Conservation (phyloP, 2,113 vertebrate genomes). For the Odontesthes bonariensis region DNA sequence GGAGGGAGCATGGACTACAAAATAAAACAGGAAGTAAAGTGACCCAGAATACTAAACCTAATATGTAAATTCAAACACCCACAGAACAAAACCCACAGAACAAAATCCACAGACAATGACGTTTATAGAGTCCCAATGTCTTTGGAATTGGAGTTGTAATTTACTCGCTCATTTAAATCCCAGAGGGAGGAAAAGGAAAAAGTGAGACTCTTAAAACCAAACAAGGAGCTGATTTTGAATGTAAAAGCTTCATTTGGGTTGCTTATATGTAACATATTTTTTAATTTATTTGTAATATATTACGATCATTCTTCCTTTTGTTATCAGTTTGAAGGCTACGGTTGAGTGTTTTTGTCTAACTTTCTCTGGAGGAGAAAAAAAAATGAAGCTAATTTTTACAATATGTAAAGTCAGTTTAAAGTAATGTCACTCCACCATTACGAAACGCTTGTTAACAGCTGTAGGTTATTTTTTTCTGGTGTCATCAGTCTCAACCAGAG, state of each 20-base stretch:
- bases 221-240: slow-evolving; percentile 60
- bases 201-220: slow-evolving; percentile 43
- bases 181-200: slow-evolving; percentile 13
- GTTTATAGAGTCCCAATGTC: no score
- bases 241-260: slow-evolving; percentile 45
- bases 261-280: slow-evolving; percentile 61
- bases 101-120: no score
- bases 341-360: slow-evolving; percentile 14
- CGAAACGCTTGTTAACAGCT: slow-evolving; percentile 11
- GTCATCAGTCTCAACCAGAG: slow-evolving; percentile 26
- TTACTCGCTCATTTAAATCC: slow-evolving; percentile 14
- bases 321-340: slow-evolving; percentile 28
- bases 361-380: slow-evolving; percentile 32
- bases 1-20: no score
- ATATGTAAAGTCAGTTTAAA: slow-evolving; percentile 20
- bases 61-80: no score
- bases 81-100: no score
- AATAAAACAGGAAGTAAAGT: no score
- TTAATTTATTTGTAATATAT: slow-evolving; percentile 69
- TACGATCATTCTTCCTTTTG: slow-evolving; percentile 33
- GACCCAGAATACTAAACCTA: no score
- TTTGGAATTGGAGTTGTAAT: slow-evolving; percentile 8
- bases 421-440: slow-evolving; percentile 5
- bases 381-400: no score
- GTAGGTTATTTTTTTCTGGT: slow-evolving; percentile 1